Evolutionary conservation across 2,797 vertebrate species (phyloP).

Genomic region (Eulemur rubriventer): DNA sequence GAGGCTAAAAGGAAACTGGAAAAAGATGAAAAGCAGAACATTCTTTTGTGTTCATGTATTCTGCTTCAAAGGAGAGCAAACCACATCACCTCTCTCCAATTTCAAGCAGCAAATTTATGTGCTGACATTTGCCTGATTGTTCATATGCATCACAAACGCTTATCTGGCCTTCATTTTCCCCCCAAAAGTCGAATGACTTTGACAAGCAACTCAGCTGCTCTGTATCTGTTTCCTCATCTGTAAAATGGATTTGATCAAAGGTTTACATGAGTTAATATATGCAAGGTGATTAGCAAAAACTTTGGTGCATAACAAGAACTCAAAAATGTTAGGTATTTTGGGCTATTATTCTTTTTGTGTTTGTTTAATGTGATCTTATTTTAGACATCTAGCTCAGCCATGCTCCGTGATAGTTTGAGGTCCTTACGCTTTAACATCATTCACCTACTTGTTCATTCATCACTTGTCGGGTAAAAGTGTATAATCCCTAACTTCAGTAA

Average conservation of each 20-base stretch:
- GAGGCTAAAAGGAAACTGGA: slow-evolving; percentile 41
- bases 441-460: not conserved
- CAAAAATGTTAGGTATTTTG: not conserved
- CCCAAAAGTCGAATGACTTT: not conserved
- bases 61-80: slow-evolving; percentile 22
- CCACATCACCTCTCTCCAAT: not conserved
- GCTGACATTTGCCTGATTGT: not conserved
- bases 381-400: not conserved
- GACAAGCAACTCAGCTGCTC: not conserved
- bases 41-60: not conserved
- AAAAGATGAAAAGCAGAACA: slow-evolving; percentile 41
- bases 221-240: not conserved
- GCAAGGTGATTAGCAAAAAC: not conserved
- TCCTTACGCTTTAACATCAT: not conserved
- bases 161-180: not conserved
- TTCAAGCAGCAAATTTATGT: not conserved
- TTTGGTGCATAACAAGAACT: not conserved
- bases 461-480: not conserved
- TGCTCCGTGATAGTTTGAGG: not conserved
- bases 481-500: not conserved
- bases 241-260: not conserved
- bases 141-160: not conserved
- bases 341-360: not conserved
- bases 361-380: not conserved
- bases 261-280: not conserved